Conservation (phyloP, 2,113 vertebrate genomes). For the Herpailurus yagouaroundi region DNA sequence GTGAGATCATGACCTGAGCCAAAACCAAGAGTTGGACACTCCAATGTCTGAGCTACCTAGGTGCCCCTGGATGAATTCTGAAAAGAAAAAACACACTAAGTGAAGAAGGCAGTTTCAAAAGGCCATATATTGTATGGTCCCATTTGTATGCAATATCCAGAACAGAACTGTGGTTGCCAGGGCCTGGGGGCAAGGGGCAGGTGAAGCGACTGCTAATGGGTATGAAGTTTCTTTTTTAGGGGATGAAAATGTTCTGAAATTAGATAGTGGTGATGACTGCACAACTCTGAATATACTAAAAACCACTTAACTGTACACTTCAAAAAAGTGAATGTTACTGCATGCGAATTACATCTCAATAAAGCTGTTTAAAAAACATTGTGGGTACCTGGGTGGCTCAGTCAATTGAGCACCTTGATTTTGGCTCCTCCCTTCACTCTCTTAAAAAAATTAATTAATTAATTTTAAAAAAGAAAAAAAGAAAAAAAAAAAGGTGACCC, state of each 20-base stretch:
- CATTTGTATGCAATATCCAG: neutral
- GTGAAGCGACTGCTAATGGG: neutral
- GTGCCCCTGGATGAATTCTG: neutral
- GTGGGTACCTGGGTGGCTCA: no score
- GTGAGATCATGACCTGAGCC: no score
- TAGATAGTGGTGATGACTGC: neutral
- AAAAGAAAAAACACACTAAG: neutral
- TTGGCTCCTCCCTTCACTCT: no score
- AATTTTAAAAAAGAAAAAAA: no score
- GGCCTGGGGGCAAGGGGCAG: neutral
- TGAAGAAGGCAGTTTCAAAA: neutral
- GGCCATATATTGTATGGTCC: neutral
- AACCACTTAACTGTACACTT: neutral
- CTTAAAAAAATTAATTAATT: no score
- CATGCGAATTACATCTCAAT: neutral
- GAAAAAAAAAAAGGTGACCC: neutral
- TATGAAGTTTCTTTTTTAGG: neutral
- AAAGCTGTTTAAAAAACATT: neutral
- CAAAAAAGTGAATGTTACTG: neutral
- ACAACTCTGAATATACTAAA: neutral
- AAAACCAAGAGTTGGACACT: no score
- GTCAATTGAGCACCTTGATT: no score
- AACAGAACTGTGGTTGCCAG: neutral
- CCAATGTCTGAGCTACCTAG: no score
- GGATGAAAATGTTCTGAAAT: neutral